Base-by-base conservation (phyloP, 2,888 invertebrate species). In the Netelia virgata region DNA sequence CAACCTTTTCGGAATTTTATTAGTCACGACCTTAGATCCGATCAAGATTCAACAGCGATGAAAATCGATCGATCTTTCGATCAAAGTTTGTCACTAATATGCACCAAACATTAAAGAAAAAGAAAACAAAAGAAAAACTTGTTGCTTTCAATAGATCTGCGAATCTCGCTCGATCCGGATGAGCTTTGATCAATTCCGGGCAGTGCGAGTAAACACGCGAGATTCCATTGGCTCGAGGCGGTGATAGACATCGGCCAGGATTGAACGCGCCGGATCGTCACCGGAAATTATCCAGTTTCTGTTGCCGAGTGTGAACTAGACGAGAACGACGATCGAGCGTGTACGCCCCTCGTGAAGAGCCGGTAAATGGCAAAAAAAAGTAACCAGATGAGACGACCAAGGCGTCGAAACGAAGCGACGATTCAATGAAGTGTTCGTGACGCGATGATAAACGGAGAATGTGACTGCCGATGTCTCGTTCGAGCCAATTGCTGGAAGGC, bases 251-350 rank as follows among this genome's bases (percentile, higher is more conserved):
- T 50, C 47, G 20, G 36, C 28, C 9, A 18, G 68, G 69, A 70
- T 57, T 59, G 61, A 10, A 63, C 50, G 20, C 23, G 59, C 50
- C 77, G 61, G 61, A 59, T 70, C 36, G 61, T 50, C 69, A 70
- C 77, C 77, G 77, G 77, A 78, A 78, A 78, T 78, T 68, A 70
- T 78, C 36, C 69, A 78, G 69, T 78, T 78, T 70, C 50, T 70
- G 57, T 53, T 16, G 77, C 69, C 20, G 6, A 14, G 41, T 20
- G 59, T 59, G 20, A 16, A n/a, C 14, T 50, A 16, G 70, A 70
- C 18, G 57, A 55, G 70, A 36, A 36, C 41, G 70, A 57, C 36
- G 18, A 55, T 43, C 20, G 36, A 36, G 36, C 8, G 36, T 36
- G 43, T 20, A 28, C 20, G 43, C 41, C 57, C 43, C 43, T 72